These are phyloP conservation scores for Melanotaenia boesemani DNA, from an alignment of 2,797 vertebrate genomes.

Conservation along the genomic window DNA sequence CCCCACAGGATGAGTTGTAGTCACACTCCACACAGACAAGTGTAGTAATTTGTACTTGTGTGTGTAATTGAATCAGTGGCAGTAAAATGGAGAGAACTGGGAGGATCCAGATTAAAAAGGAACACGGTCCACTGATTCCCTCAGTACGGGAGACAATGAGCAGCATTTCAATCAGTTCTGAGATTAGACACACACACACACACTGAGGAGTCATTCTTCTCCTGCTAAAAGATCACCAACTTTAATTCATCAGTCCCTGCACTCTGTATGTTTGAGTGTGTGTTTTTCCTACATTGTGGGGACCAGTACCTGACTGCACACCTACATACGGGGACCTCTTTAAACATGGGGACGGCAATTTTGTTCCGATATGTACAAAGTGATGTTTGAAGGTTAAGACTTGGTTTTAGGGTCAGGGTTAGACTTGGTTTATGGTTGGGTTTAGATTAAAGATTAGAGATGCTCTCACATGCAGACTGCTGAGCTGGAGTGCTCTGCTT, in stretches of 20 bases:
- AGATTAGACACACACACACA: constrained; percentile 1
- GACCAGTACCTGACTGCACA: too few species aligned
- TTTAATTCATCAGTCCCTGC: background rate
- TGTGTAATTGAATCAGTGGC: constrained; percentile 33
- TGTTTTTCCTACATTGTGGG: constrained; percentile 16
- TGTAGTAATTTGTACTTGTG: constrained; percentile 21
- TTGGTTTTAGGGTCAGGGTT: too few species aligned
- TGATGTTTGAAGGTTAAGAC: too few species aligned
- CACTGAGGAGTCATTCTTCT: background rate
- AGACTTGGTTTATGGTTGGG: too few species aligned
- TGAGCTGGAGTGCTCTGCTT: constrained; percentile 18
- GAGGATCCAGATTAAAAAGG: constrained; percentile 29
- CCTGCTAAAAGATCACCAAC: background rate
- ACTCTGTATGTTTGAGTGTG: background rate
- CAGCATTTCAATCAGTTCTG: constrained; percentile 39
- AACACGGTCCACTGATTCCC: constrained; percentile 25
- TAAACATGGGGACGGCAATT: too few species aligned
- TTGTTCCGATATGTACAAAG: too few species aligned
- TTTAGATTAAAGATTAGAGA: too few species aligned
- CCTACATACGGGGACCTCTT: too few species aligned
- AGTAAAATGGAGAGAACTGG: constrained; percentile 12
- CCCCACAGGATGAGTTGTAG: background rate
- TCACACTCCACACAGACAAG: background rate
- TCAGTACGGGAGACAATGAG: constrained; percentile 5
- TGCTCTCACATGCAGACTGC: constrained; percentile 13